A percentile compares a stretch with the other conserved stretches of the same genome.
Conservation (phyloP, 2,113 vertebrate genomes). For the Neogobius melanostomus region DNA sequence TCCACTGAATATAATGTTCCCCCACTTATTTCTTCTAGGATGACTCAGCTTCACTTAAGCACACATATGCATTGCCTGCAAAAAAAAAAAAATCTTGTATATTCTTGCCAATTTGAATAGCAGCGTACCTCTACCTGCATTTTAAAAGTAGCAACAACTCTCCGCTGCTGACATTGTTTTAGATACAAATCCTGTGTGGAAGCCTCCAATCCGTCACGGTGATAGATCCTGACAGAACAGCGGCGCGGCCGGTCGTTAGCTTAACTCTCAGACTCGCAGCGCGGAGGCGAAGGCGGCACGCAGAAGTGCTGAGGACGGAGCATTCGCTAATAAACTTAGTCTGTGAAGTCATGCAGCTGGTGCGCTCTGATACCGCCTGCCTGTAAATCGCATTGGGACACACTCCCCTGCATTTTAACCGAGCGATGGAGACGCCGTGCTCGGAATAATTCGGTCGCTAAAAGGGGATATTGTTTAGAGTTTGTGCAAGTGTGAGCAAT, state of each 20-base stretch:
- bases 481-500: not conserved
- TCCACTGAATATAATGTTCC: no score
- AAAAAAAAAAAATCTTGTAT: no score
- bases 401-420: not conserved
- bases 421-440: not conserved
- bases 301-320: conserved; percentile 1
- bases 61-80: no score
- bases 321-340: not conserved
- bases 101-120: no score
- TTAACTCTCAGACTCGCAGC: not conserved
- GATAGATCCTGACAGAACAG: not conserved
- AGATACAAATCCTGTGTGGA: not conserved
- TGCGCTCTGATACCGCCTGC: not conserved
- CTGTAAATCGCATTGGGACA: not conserved
- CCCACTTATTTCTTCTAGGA: no score
- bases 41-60: no score
- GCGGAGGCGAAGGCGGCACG: no score
- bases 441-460: not conserved
- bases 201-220: not conserved
- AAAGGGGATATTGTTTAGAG: not conserved
- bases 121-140: no score
- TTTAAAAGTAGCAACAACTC: not conserved
- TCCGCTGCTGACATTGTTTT: not conserved
- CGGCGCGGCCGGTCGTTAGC: not conserved
- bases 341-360: not conserved